Percentiles rank a stretch among this genome's conserved stretches.
Evolutionary conservation across 2,888 invertebrate genomes (phyloP).

Genomic region (Mystacides longicornis): DNA sequence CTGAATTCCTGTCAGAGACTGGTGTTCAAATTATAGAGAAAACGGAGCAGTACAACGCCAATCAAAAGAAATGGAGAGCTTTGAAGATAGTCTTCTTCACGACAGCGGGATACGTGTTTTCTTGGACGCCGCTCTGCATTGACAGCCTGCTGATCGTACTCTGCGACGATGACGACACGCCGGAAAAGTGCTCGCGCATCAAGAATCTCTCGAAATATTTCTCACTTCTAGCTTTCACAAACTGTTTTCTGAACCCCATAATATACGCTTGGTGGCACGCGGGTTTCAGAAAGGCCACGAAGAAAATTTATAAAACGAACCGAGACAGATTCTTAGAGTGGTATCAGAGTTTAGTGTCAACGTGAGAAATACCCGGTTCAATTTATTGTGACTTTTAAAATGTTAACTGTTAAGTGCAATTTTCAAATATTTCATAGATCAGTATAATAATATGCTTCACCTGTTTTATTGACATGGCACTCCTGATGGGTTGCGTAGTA

Average conservation of each 20-base stretch:
- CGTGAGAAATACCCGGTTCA: too few relatives aligned
- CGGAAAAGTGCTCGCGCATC: conserved; percentile 43
- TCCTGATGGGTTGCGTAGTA: too few relatives aligned
- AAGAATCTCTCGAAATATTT: conserved; percentile 50
- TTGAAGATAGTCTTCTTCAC: conserved; percentile 56
- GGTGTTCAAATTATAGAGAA: neutral
- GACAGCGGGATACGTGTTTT: conserved; percentile 51
- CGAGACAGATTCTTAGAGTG: neutral
- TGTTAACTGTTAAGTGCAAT: too few relatives aligned
- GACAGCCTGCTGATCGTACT: conserved; percentile 47
- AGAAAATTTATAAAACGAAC: conserved; percentile 32
- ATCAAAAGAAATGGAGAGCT: conserved; percentile 50
- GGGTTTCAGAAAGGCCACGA: conserved; percentile 50
- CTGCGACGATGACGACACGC: conserved; percentile 42
- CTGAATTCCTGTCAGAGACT: neutral
- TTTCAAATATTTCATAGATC: too few relatives aligned
- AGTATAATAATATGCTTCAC: too few relatives aligned
- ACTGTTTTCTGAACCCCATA: conserved; percentile 56
- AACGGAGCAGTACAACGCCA: neutral
- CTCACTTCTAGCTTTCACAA: conserved; percentile 51
- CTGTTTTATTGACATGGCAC: too few relatives aligned
- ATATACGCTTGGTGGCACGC: conserved; percentile 68
- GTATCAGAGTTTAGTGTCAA: neutral
- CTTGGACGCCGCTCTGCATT: conserved; percentile 58
- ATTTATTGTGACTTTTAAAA: too few relatives aligned